Conservation (phyloP, 2,888 invertebrate species). For the Mylabris sibirica region DNA sequence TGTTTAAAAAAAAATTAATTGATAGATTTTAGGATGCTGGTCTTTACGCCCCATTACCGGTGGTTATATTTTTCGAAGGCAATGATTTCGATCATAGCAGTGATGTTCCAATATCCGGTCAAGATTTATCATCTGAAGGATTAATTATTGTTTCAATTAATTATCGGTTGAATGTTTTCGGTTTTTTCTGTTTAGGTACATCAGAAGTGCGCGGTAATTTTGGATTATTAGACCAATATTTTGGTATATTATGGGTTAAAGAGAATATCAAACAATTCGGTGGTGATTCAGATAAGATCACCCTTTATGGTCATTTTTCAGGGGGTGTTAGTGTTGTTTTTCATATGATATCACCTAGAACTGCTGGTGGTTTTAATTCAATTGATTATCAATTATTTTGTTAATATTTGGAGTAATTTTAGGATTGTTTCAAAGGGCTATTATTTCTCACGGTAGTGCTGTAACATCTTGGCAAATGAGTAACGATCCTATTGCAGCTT, state of each 20-base stretch:
- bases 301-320: slow-evolving; percentile 83
- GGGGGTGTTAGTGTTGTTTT: slow-evolving; percentile 75
- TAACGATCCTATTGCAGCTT: slow-evolving; percentile 62
- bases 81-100: slow-evolving; percentile 66
- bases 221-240: slow-evolving; percentile 84
- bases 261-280: slow-evolving; percentile 82
- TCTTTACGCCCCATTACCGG: slow-evolving; percentile 68
- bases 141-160: slow-evolving; percentile 74
- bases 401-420: slow-evolving; percentile 21
- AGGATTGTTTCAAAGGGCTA: slow-evolving; percentile 72
- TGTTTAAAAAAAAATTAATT: background rate
- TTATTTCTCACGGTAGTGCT: slow-evolving; percentile 72
- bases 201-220: slow-evolving; percentile 78
- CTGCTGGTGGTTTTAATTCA: slow-evolving; percentile 63
- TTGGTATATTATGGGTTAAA: slow-evolving; percentile 79
- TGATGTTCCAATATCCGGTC: slow-evolving; percentile 67
- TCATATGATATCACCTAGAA: slow-evolving; percentile 72
- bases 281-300: slow-evolving; percentile 80
- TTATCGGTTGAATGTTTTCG: slow-evolving; percentile 75
- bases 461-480: slow-evolving; percentile 61
- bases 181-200: slow-evolving; percentile 69
- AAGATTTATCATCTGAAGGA: slow-evolving; percentile 76
- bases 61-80: slow-evolving; percentile 75
- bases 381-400: slow-evolving; percentile 1
- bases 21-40: slow-evolving; percentile 42